Evolutionary conservation across 2,113 vertebrate species (phyloP), one percentile per base, ranked within the genome.

Genomic region (Coptodon rendalli): DNA sequence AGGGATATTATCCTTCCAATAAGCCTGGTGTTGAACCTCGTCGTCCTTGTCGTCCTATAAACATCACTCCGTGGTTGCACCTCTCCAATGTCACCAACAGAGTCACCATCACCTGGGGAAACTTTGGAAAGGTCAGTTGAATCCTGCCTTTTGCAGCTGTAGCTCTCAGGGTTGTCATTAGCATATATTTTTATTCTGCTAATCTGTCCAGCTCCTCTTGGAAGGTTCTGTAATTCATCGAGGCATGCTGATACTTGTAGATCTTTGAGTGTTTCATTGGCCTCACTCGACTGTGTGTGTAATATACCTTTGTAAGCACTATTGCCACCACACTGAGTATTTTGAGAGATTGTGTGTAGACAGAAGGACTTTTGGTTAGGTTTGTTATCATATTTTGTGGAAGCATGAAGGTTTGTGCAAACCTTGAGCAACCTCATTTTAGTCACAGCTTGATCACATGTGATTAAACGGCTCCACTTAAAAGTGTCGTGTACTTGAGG

Each of bases 1-100:
- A 99, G 99, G 98, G 99, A 71, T 99, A 99, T 94, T 99, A 99
- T 79, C 98, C 99, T 2, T 99, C 99, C 1, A 99, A 99, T 89
- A 99, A 99, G 93, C 98, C 99, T 1, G 98, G 99, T 1, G 98
- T 99, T 90, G 99, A 99, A 90, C 99, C 98, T 2, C 99, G 99
- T 88, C 96, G 98, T 82, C 99, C 99, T 8, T 99, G 99, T 95
- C 97, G 99, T 29, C 99, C 99, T 87, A 97, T 99, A 91, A 99
- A 99, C 96, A 98, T 99, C 94, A 99, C 98, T 22, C 97, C 98
- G 54, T 98, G 99, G 96, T 97, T 99, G 96, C 99, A 99, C 94
- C 95, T 99, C 92, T 98, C 98, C 19, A 98, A 95, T 5, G 97
- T 97, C 59, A 98, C 97, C 91, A 99, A 99, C 93, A 97, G 98